These are phyloP conservation scores for Grapholita molesta DNA, from an alignment of 1,140 invertebrate species.

Conservation along the genomic window DNA sequence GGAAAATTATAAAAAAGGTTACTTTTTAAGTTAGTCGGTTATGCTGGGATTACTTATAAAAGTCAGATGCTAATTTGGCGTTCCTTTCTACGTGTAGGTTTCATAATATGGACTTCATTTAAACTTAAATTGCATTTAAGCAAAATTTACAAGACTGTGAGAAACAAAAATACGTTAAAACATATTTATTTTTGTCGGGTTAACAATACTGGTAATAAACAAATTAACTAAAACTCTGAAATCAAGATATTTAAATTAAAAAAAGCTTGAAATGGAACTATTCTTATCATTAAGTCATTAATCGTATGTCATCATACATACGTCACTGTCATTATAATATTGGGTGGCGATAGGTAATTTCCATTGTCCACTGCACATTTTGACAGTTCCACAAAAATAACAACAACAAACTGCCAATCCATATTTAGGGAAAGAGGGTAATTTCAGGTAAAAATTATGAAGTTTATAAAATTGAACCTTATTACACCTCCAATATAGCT, in stretches of 20 bases:
- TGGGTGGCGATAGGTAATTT: not conserved
- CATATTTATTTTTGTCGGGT: too few species aligned
- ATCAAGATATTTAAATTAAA: not conserved
- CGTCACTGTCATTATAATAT: not conserved
- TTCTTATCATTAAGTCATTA: too few species aligned
- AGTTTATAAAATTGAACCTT: too few species aligned
- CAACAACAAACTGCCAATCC: too few species aligned
- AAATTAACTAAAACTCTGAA: not conserved
- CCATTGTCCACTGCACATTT: too few species aligned
- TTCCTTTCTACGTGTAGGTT: not conserved
- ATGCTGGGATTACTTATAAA: slow-evolving; percentile 20
- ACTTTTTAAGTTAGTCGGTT: not conserved
- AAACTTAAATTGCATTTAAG: not conserved
- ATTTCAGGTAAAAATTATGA: too few species aligned
- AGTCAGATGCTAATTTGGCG: not conserved
- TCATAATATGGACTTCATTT: not conserved
- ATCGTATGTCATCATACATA: too few species aligned
- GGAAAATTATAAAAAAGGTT: not conserved
- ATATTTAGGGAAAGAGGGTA: too few species aligned
- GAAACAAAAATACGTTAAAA: too few species aligned
- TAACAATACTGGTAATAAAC: not conserved
- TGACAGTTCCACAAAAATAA: too few species aligned
- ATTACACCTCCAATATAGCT: too few species aligned
- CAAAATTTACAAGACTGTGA: too few species aligned
- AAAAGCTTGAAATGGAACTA: not conserved